A percentile compares a stretch with the other conserved stretches of the same genome.
Evolutionary conservation across 2,113 vertebrate species (phyloP).

Genomic region (Ia io): DNA sequence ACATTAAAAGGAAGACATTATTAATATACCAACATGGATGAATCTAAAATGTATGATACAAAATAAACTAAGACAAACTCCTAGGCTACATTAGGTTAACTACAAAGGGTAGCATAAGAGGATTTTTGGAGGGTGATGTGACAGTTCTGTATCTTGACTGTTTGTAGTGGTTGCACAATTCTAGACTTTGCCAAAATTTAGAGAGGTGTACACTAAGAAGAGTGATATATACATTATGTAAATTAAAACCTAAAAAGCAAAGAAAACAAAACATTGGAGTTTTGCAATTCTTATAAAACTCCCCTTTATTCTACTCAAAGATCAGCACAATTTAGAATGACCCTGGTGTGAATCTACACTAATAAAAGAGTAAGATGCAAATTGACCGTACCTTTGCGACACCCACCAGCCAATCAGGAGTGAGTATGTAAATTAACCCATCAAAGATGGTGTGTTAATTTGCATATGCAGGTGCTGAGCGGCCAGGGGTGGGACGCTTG

Average conservation of each 20-base stretch:
- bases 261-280: background rate
- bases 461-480: no score
- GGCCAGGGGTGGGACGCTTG: no score
- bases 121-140: background rate
- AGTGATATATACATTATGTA: background rate
- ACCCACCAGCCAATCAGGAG: no score
- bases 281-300: background rate
- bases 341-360: background rate
- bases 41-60: background rate
- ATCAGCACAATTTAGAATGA: background rate
- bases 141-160: background rate
- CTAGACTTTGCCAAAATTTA: background rate
- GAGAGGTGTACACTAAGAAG: background rate
- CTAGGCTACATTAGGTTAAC: background rate
- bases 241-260: conserved; percentile 5
- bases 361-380: no score
- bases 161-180: background rate
- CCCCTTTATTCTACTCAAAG: background rate
- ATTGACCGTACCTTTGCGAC: no score
- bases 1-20: background rate
- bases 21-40: background rate
- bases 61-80: background rate
- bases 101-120: background rate
- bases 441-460: no score
- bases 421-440: no score